Evolutionary conservation across 2,113 vertebrate genomes (phyloP), one percentile per base, ranked within the genome.

Genomic region (Nibea coibor): DNA sequence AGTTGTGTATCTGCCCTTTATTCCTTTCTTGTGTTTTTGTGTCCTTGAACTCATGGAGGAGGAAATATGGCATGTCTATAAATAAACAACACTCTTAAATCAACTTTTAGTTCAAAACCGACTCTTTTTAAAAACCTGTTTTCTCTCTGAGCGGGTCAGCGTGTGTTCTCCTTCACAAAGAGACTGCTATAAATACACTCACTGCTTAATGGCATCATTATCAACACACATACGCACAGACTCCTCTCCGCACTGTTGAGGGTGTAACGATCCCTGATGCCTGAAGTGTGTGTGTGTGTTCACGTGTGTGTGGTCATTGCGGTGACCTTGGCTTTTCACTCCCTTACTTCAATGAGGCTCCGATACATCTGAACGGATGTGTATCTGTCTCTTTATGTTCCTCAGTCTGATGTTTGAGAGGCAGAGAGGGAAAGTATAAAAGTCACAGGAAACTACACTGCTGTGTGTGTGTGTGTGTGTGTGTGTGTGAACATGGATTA

Each of bases 191-290:
- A 62, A 84, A 87, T 57, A 87, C 67, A 72, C 72, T 22, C 72
- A 42, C 72, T 51, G 72, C 76, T 75, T 84, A 75, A 75, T 66
- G 35, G 84, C 80, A 82, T 78, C 75, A 76, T 68, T 67, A 78
- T 43, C 45, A 73, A 67, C 67, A 81, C 42, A 72, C 65, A 77
- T 72, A 80, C 66, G 54, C 73, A 59, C 71, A 73, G 24, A 45
- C 68, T 58, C 53, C 64, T 59, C 56, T 57, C 2, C 1, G 16
- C 69, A 72, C 26, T 35, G 50, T 31, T 71, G 50, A 65, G 26
- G 12, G 39, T 57, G 42, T 58, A 50, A 58, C 72, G 69, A 58
- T 70, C 66, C 57, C 48, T 62, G 57, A 62, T 64, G 59, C 15
- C n/a, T 61, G 15, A 20, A 24, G 47, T 70, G 57, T 72, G 20